These are phyloP conservation scores for Struthidea cinerea DNA, from an alignment of 2,113 vertebrate genomes.

Conservation along the genomic window DNA sequence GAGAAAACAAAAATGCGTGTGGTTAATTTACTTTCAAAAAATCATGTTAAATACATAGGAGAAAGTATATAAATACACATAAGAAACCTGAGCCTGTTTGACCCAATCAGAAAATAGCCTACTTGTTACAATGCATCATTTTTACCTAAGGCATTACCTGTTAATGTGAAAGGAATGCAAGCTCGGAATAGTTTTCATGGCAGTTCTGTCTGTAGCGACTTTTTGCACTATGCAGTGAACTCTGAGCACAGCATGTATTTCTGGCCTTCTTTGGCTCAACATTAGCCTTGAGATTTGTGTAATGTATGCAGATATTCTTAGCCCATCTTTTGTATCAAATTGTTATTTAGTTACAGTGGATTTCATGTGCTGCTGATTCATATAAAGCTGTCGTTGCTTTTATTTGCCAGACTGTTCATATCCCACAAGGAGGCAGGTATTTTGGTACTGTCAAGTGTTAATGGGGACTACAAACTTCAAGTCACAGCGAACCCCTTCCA, in stretches of 20 bases:
- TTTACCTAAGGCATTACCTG: background rate
- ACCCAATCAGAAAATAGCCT: background rate
- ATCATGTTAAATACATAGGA: background rate
- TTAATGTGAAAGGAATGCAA: background rate
- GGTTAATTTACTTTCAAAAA: background rate
- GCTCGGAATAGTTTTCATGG: background rate
- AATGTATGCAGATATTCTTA: background rate
- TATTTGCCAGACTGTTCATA: conserved; percentile 73
- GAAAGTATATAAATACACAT: background rate
- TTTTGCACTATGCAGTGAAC: background rate
- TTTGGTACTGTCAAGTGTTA: conserved; percentile 71
- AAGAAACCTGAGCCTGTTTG: background rate
- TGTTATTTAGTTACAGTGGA: background rate
- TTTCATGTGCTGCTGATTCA: background rate
- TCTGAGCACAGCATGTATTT: background rate
- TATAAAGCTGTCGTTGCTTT: background rate
- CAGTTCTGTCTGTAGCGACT: background rate
- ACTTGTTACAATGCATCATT: background rate
- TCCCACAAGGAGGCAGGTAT: conserved; percentile 59
- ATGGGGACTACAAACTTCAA: conserved; percentile 66
- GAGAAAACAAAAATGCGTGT: background rate
- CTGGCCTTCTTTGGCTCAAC: background rate
- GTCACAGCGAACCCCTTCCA: conserved; percentile 80
- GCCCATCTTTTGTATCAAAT: background rate
- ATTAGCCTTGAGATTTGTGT: background rate